Base-by-base conservation (phyloP, 2,797 vertebrate species). In the Anniella stebbinsi region DNA sequence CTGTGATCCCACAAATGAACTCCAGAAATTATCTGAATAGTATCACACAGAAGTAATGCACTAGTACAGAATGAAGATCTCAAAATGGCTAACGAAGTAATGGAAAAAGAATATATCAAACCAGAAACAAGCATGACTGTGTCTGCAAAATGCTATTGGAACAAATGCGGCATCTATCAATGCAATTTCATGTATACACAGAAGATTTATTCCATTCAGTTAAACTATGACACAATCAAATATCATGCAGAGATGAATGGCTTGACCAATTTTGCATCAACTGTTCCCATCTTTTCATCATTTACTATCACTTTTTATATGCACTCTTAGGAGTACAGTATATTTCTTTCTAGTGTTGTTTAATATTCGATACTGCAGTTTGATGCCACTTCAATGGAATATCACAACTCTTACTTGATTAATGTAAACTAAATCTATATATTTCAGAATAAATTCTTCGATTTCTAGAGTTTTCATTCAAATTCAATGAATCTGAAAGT, bases 251-350 rank as follows among this genome's bases (percentile, higher is more conserved):
- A 91, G 28, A 90, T 70, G 87, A 89, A 91, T 21, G 4, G 60
- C 63, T 66, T 81, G 83, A 88, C 78, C 75, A 89, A 87, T 92
- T 90, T 41, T 86, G 73, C 89, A 95, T 84, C 23, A 88, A 69
- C 92, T 89, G 45, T 93, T 90, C 51, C 67, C 86, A 82, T n/a
- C 28, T 30, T 92, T 95, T 92, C 15, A 54, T 80, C 63, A 95
- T 17, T 85, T 90, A 82, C 6, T 69, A 13, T 36, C 2, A 86
- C 75, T 92, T 85, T 21, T 38, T 87, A 88, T 84, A 90, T 76
- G 60, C 7, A 67, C 17, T 77, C 38, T 15, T 88, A 75, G 51
- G 41, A 66, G 23, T 0, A 4, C 3, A 38, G 23, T 8, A n/a
- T 23, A 23, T 66, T 48, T 75, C 30, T 63, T 84, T 51, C 51